phyloP scores from a whole-genome alignment of 2,113 vertebrate genomes.

The Ammodytes dubius region DNA sequence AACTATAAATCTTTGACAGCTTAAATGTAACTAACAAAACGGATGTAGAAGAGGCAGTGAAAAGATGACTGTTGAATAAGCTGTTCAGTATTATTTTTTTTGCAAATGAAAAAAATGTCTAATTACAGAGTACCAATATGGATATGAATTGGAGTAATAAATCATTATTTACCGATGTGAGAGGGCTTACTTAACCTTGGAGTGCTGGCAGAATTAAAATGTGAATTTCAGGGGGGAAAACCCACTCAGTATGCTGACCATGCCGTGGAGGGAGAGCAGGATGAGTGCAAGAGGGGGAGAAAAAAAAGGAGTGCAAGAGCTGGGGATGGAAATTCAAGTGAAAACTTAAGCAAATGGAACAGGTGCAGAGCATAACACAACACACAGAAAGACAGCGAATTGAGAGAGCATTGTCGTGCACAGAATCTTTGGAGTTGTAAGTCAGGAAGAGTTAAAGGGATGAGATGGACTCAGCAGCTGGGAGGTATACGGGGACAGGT shows the following conservation, averaged over 20 bases:
- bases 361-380: slow-evolving; percentile 59
- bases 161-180: slow-evolving; percentile 77
- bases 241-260: slow-evolving; percentile 81
- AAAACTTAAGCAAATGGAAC: slow-evolving; percentile 54
- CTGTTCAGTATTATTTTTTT: slow-evolving; percentile 28
- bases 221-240: slow-evolving; percentile 70
- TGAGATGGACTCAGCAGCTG: slow-evolving; percentile 38
- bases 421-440: slow-evolving; percentile 37
- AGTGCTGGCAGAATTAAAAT: slow-evolving; percentile 78
- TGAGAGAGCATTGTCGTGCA: slow-evolving; percentile 40
- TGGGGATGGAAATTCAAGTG: slow-evolving; percentile 60
- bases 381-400: slow-evolving; percentile 39
- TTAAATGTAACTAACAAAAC: not conserved
- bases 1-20: slow-evolving; percentile 20
- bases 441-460: slow-evolving; percentile 47
- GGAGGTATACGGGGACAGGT: slow-evolving; percentile 52
- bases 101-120: slow-evolving; percentile 41
- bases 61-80: slow-evolving; percentile 10
- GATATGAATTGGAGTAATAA: slow-evolving; percentile 73
- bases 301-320: slow-evolving; percentile 36
- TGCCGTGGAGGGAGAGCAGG: slow-evolving; percentile 60
- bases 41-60: slow-evolving; percentile 1
- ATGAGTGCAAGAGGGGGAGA: slow-evolving; percentile 29
- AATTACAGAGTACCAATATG: slow-evolving; percentile 60
- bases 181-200: slow-evolving; percentile 82